Evolutionary conservation across 2,797 vertebrate genomes (phyloP).

Genomic region (Tragelaphus oryx): DNA sequence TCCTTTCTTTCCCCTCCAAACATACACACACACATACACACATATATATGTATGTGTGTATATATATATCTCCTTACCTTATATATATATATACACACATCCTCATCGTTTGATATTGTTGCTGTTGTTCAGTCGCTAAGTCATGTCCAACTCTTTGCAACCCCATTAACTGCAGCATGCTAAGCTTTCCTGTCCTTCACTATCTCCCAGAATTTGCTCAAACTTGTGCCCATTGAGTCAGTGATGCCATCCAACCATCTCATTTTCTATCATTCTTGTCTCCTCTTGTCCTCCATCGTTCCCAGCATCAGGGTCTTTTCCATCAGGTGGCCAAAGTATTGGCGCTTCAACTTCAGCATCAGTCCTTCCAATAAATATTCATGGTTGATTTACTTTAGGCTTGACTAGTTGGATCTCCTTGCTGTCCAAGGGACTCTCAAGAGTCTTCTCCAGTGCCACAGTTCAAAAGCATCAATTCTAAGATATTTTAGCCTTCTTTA

Average conservation of each 20-base stretch:
- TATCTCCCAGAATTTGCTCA: not conserved
- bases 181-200: not conserved
- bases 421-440: not conserved
- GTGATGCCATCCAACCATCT: not conserved
- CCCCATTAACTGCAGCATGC: not conserved
- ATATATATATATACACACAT: not conserved
- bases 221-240: not conserved
- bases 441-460: not conserved
- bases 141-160: not conserved
- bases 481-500: not conserved
- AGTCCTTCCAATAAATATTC: not conserved
- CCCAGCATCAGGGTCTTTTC: not conserved
- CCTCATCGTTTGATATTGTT: not conserved
- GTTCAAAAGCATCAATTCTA: not conserved
- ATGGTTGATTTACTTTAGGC: not conserved
- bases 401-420: not conserved
- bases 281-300: not conserved
- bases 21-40: not conserved
- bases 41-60: accelerated
- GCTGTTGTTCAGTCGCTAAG: not conserved
- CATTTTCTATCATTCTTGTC: not conserved
- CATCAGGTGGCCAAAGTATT: not conserved
- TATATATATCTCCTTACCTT: not conserved
- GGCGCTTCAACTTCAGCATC: not conserved
- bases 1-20: not conserved